Percentiles rank a stretch among this genome's conserved stretches.
phyloP scores from a whole-genome alignment of 2,888 invertebrate genomes.

The Trissolcus brochymenae region DNA sequence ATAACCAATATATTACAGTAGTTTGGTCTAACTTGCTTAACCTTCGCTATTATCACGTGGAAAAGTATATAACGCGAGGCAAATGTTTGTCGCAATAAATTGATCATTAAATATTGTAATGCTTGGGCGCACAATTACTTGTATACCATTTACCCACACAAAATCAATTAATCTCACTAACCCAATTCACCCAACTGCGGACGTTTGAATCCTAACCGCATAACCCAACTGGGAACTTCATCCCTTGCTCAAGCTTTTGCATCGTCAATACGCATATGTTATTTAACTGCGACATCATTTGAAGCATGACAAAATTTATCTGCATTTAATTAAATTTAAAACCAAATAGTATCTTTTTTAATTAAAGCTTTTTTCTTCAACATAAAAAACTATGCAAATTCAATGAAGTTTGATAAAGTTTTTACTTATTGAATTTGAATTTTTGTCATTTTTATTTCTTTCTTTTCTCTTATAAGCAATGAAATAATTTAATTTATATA shows the following conservation, averaged over 20 bases:
- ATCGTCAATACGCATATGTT: conserved; percentile 21
- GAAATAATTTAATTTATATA: no score
- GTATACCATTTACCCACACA: conserved; percentile 36
- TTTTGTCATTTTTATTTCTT: no score
- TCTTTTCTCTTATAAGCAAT: no score
- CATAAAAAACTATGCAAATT: background rate
- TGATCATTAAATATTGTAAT: conserved; percentile 1
- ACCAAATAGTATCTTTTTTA: background rate
- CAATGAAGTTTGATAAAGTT: background rate
- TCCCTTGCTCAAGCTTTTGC: conserved; percentile 8
- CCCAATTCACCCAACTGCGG: conserved; percentile 34
- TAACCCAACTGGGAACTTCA: conserved; percentile 29
- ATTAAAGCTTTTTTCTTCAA: background rate
- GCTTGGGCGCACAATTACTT: conserved; percentile 19
- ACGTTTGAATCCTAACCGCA: conserved; percentile 41
- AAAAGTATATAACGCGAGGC: no score
- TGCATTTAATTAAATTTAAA: background rate
- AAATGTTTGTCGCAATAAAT: background rate
- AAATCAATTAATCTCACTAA: conserved; percentile 50
- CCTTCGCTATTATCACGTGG: no score
- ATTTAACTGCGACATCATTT: conserved; percentile 23
- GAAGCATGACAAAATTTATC: background rate
- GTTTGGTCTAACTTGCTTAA: no score
- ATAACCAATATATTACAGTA: no score
- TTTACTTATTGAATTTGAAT: no score